Evolutionary conservation across 2,888 invertebrate genomes (phyloP), one percentile per base, ranked within the genome.

Genomic region (Amorpha juglandis): DNA sequence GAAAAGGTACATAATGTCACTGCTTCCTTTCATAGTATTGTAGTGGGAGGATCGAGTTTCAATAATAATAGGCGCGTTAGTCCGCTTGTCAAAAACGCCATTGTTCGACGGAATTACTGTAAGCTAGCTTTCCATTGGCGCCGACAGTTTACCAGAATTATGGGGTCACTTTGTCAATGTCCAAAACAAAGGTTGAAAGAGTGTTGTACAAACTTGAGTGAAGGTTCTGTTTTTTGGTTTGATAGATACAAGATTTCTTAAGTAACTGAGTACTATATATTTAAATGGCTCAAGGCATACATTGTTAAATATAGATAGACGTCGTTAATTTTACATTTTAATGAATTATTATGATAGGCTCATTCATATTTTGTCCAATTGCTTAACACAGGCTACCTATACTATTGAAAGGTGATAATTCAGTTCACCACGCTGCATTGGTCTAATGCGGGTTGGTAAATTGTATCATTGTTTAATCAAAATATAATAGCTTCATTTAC

Each of bases 1-100:
- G 92, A 91, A 91, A 90, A 91, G 84, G 90, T 90, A 88, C 89
- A 78, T 86, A 92, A 91, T 91, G 91, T 91, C 91, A 91, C 84
- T 90, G 90, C 82, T 89, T 92, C 92, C 91, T 91, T 92, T 92
- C 89, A 87, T 85, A 86, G 81, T 82, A 88, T 83, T 88, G 87
- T 90, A 87, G 92, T 91, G 91, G 90, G 90, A 88, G 91, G 90
- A 90, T 80, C 77, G 82, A 80, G 78, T 84, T 88, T 78, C 83
- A 86, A 87, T 88, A 83, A 89, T 89, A 90, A 87, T 87, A 86
- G 86, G 77, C 78, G 77, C 78, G 80, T 80, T 78, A 74, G 78
- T 77, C 71, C 67, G 78, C 74, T 77, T 75, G 79, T 80, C 82
- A 83, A 83, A 79, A 84, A 80, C 74, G 74, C 82, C 78, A 89